Conservation (phyloP, 2,888 invertebrate species). For the Archips xylosteana region DNA sequence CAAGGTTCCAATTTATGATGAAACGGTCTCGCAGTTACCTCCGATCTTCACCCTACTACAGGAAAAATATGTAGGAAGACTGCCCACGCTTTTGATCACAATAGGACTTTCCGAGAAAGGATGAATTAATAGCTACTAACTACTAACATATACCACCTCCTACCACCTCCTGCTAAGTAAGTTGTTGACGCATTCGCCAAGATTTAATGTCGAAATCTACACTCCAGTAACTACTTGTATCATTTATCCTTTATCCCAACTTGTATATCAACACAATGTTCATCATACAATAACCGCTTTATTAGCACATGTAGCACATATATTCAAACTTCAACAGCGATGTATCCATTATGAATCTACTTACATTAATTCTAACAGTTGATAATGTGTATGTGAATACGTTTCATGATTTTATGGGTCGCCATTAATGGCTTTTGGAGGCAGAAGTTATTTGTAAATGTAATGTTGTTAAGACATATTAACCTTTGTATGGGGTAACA, state of each 20-base stretch:
- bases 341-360: not conserved
- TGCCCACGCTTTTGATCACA: not conserved
- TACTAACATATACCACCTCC: conserved; percentile 11
- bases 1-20: not conserved
- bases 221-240: not conserved
- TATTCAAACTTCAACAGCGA: conserved; percentile 3
- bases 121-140: conserved; percentile 21
- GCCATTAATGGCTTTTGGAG: conserved; percentile 26
- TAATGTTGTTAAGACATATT: conserved; percentile 22
- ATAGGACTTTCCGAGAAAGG: not conserved
- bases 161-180: conserved; percentile 26
- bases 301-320: not conserved
- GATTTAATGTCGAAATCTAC: conserved; percentile 28
- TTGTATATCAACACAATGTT: not conserved
- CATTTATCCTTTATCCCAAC: not conserved
- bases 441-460: conserved; percentile 25
- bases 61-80: not conserved
- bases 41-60: not conserved
- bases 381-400: not conserved
- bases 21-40: not conserved
- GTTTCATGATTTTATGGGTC: conserved; percentile 33
- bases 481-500: conserved; percentile 21
- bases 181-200: conserved; percentile 30
- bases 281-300: not conserved
- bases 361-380: not conserved